Evolutionary conservation across 2,797 vertebrate species (phyloP), one percentile per base, ranked within the genome.

Genomic region (Petrocephalus schoutedeni): DNA sequence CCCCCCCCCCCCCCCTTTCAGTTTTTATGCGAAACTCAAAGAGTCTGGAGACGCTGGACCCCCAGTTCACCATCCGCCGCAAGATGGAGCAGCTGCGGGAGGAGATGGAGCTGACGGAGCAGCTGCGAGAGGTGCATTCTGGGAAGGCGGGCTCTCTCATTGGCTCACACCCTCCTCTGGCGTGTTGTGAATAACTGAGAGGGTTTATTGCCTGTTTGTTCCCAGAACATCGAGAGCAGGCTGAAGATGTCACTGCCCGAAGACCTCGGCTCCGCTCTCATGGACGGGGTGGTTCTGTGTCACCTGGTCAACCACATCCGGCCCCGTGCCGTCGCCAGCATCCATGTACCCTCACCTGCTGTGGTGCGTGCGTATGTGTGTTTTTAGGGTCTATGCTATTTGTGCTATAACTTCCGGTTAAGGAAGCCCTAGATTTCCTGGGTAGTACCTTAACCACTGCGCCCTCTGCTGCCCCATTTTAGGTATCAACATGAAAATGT

Each of bases 71-170:
- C 84, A 98, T 99, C 92, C 96, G 98, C 88, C 96, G 98, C 87
- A 98, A 97, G 93, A 98, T 99, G 98, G 98, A 99, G 88, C 98
- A 99, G 93, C 95, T 98, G 92, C 93, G 97, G 91, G 98, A 99
- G 92, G 98, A 99, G 61, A 96, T 97, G 93, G 98, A 96, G n/a
- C 93, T 96, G 86, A 92, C 95, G 91, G 96, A 95, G 45, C 94
- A 95, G 64, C 94, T 96, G 1, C 95, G 96, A 3, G 96, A 96
- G 96, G 96, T 96, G 2, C 32, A 77, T 57, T 56, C 84, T 77
- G 64, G 64, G 53, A 57, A 8, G 10, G 23, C 23, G 16, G 7
- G 6, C 36, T 8, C 4, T 77, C 23, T 23, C 16, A 19, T 36
- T 14, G 19, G 21, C 54, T 57, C 14, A 56, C n/a, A 5, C 28